A percentile compares a stretch with the other conserved stretches of the same genome.
These are phyloP conservation scores for Melolontha melolontha DNA, from an alignment of 2,888 invertebrate genomes.

Conservation along the genomic window DNA sequence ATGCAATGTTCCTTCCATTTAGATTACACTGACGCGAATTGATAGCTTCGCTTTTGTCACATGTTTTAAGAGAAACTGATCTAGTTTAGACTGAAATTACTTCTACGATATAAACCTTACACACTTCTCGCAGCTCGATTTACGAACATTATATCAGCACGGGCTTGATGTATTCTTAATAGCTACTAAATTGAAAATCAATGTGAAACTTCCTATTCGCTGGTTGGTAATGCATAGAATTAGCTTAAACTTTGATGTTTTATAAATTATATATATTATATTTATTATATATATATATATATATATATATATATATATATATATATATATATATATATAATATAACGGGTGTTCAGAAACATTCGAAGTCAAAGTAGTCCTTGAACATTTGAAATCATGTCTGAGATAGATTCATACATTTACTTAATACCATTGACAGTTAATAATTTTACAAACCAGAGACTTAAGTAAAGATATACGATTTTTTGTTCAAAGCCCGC, in stretches of 20 bases:
- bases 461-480: too few relatives aligned
- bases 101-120: slow-evolving; percentile 19
- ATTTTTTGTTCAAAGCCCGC: too few relatives aligned
- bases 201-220: slow-evolving; percentile 21
- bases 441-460: too few relatives aligned
- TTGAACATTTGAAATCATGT: too few relatives aligned
- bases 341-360: too few relatives aligned
- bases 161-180: slow-evolving; percentile 35
- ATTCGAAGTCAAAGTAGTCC: too few relatives aligned
- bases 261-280: too few relatives aligned
- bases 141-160: slow-evolving; percentile 35
- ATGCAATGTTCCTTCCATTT: slow-evolving; percentile 12
- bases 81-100: slow-evolving; percentile 18
- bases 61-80: slow-evolving; percentile 22
- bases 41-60: slow-evolving; percentile 19
- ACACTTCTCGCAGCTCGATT: slow-evolving; percentile 20
- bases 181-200: slow-evolving; percentile 33
- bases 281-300: too few relatives aligned
- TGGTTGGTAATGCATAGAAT: slow-evolving; percentile 30
- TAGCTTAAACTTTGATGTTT: slow-evolving; percentile 12
- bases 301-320: too few relatives aligned
- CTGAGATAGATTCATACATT: too few relatives aligned
- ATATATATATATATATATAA: too few relatives aligned
- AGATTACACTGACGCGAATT: slow-evolving; percentile 17
- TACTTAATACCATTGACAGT: too few relatives aligned